Evolutionary conservation across 2,797 vertebrate species (phyloP).

Genomic region (Anguilla pacifica): DNA sequence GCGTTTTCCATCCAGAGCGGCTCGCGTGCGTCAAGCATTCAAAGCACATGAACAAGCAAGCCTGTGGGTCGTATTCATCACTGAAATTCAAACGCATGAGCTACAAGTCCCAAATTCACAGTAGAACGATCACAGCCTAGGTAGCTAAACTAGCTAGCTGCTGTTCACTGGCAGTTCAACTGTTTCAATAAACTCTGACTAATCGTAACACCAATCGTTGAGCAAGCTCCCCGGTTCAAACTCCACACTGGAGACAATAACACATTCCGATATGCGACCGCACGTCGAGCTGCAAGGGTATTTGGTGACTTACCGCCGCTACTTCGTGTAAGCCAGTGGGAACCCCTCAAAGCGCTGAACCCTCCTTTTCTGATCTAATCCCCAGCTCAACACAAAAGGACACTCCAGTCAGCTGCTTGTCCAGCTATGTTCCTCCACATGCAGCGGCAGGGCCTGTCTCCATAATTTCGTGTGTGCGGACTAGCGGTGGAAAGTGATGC

Average conservation of each 20-base stretch:
- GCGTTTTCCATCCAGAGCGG: not conserved
- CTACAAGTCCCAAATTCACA: not conserved
- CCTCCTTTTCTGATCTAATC: conserved; percentile 11
- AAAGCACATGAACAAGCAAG: not conserved
- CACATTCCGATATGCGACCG: not conserved
- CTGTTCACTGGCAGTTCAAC: not conserved
- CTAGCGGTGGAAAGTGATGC: not conserved
- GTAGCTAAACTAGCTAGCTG: not conserved
- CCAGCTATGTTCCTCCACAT: not conserved
- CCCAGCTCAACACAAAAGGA: conserved; percentile 3
- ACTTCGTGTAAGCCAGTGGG: conserved; percentile 1
- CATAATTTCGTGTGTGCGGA: not conserved
- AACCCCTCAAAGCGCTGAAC: not conserved
- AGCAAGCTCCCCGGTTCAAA: conserved; percentile 15
- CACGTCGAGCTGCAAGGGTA: not conserved
- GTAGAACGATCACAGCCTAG: not conserved
- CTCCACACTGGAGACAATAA: conserved; percentile 8
- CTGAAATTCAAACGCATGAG: not conserved
- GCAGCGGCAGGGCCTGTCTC: conserved; percentile 4
- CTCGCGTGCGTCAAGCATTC: not conserved
- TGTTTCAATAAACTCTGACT: conserved; percentile 2
- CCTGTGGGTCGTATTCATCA: not conserved
- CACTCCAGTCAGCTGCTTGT: conserved; percentile 3
- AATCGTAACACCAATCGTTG: conserved; percentile 21
- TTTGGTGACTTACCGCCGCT: not conserved